These are phyloP conservation scores for Bettongia penicillata DNA, from an alignment of 2,113 vertebrate genomes.

Conservation along the genomic window DNA sequence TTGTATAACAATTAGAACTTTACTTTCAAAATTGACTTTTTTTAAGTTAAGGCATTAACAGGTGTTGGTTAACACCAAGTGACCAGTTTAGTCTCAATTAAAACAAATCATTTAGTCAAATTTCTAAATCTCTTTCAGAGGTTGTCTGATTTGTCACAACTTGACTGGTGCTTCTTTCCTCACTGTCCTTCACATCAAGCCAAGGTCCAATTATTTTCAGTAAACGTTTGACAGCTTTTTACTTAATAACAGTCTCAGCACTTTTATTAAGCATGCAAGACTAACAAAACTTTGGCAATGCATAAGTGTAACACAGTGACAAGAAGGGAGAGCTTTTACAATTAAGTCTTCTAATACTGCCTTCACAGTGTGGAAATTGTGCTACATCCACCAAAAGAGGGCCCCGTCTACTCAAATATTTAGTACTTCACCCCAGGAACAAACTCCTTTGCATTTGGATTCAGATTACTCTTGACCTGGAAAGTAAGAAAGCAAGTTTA, in stretches of 20 bases:
- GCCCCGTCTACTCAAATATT: constrained; percentile 89
- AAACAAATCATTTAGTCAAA: constrained; percentile 78
- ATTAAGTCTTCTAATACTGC: constrained; percentile 91
- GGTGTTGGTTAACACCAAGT: constrained; percentile 77
- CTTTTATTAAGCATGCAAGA: constrained; percentile 93
- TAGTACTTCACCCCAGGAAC: constrained; percentile 94
- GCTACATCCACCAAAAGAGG: constrained; percentile 87
- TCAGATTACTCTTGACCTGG: constrained; percentile 94
- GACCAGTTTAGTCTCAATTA: constrained; percentile 73
- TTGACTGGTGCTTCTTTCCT: constrained; percentile 86
- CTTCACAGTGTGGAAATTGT: constrained; percentile 93
- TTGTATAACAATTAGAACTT: constrained; percentile 80
- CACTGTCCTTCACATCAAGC: constrained; percentile 79
- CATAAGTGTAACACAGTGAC: constrained; percentile 94
- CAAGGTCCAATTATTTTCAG: constrained; percentile 83
- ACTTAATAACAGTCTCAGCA: constrained; percentile 91
- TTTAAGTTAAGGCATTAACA: constrained; percentile 81
- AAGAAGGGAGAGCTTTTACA: constrained; percentile 91
- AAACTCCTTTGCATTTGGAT: constrained; percentile 97
- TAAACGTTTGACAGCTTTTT: constrained; percentile 87
- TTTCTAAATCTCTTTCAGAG: constrained; percentile 74
- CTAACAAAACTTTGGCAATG: constrained; percentile 96
- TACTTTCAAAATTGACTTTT: constrained; percentile 68
- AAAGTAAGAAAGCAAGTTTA: constrained; percentile 80
- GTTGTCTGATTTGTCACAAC: constrained; percentile 81